Evolutionary conservation across 2,797 vertebrate genomes (phyloP), one percentile per base, ranked within the genome.

Genomic region (Borostomias antarcticus): DNA sequence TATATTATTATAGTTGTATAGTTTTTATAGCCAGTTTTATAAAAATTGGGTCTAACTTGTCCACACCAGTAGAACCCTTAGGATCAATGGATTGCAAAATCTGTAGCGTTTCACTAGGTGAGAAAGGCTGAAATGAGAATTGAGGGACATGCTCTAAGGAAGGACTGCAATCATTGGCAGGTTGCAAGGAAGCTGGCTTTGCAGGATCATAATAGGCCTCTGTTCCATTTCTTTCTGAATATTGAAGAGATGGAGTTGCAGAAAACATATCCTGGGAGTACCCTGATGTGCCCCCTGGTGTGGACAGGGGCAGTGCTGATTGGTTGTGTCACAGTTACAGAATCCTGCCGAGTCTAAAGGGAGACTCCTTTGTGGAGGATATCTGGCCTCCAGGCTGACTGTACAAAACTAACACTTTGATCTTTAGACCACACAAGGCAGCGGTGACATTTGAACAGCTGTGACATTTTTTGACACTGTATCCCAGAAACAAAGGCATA

Each of bases 391-490:
- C 73, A 73, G 53, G 74, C 73, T 70, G 75, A 80, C 77, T 72
- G 68, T 76, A 53, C 73, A 67, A 78, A 80, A 76, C 56, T 65
- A 62, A 50, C 69, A 76, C 82, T 83, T 80, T 84, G 80, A 86
- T 86, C 80, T 74, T 59, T 43, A 33, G 21, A 65, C 30, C 52
- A 6, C 82, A 68, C 43, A 73, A 70, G 79, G 82, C 79, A 72
- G 66, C 65, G 62, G n/a, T 77, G 83, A 84, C 82, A 86, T 88
- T 87, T 82, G 17, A 58, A 25, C 17, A n/a, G 69, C 59, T 47
- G 37, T 73, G 80, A 85, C 76, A 77, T 81, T 83, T 17, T 80
- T 71, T 51, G 68, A 40, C 40, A 3, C 48, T 2, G 28, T 58
- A 52, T 25, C 64, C 72, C 26, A 51, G 32, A 58, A 67, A 71